Evolutionary conservation across 2,113 vertebrate genomes (phyloP), one percentile per base, ranked within the genome.

Genomic region (Tragelaphus scriptus): DNA sequence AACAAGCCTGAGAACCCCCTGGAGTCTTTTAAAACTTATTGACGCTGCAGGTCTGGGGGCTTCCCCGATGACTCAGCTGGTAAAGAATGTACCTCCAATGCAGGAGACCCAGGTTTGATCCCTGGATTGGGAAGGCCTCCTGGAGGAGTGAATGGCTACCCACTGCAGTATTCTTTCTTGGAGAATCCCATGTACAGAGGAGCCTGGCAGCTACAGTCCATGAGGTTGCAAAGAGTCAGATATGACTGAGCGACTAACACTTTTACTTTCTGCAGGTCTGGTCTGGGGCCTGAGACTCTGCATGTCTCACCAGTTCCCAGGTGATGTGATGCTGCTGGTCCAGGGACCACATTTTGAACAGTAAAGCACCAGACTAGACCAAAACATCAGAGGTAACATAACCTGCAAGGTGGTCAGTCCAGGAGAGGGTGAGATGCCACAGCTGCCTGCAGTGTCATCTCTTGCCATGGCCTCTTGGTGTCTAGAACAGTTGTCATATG

Each of bases 381-480:
- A 88, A 6, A 92, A 12, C n/a, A 44, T 90, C 71, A 25, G 56
- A 56, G 32, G 53, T 47, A 49, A 49, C 84, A 30, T 36, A n/a
- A 79, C 21, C 56, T 16, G 49, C 13, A 30, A 49, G 63, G 56
- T 3, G 30, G 30, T 51, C 55, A 30, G 28, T 17, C 32, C 68
- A 58, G 75, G 56, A 47, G 14, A 79, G 16, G 58, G 44, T 3
- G 12, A 97, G 56, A 28, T 21, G 49, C 32, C 79, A 79, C 9
- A 26, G 25, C 49, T 26, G 68, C n/a, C 90, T 55, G 21, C 7
- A 36, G 25, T 40, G 28, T 16, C 88, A 13, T 44, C 7, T 81
- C 53, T 63, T 15, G 65, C 56, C 36, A 51, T 0, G 0, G 80
- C n/a, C 6, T 25, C 19, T 14, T 0, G 21, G 13, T 30, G 8